Conservation (phyloP, 2,113 vertebrate species). For the Hirundichthys speculiger region DNA sequence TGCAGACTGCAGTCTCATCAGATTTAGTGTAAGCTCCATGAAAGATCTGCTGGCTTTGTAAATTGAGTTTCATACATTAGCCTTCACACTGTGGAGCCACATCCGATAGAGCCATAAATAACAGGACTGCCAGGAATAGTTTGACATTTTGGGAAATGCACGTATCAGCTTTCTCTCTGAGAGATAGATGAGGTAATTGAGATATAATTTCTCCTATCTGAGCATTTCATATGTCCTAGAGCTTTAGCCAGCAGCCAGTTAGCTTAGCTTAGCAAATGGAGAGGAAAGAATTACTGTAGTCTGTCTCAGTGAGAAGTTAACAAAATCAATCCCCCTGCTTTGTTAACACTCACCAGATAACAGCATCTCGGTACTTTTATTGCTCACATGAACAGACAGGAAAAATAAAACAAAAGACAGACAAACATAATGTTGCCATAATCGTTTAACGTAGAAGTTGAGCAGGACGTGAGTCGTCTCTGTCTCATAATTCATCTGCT, state of each 20-base stretch:
- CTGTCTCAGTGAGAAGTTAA: too few relatives aligned
- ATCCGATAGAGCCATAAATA: not conserved
- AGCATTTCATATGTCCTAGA: not conserved
- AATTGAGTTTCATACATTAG: not conserved
- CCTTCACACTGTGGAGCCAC: not conserved
- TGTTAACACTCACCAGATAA: too few relatives aligned
- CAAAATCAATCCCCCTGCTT: too few relatives aligned
- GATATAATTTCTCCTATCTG: not conserved
- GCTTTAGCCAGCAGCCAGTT: not conserved
- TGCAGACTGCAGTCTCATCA: slow-evolving; percentile 13
- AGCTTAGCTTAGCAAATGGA: not conserved
- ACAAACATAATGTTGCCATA: too few relatives aligned
- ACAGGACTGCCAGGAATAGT: not conserved
- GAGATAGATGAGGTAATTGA: not conserved
- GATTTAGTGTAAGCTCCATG: not conserved
- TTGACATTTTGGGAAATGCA: not conserved
- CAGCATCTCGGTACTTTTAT: too few relatives aligned
- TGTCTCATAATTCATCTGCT: too few relatives aligned
- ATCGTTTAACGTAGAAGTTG: too few relatives aligned
- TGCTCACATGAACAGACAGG: too few relatives aligned
- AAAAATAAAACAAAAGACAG: too few relatives aligned
- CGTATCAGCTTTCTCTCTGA: not conserved
- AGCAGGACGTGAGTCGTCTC: too few relatives aligned
- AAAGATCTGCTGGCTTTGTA: slow-evolving; percentile 2
- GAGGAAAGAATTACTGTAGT: too few relatives aligned